These are phyloP conservation scores for Laupala kohalensis DNA, from an alignment of 1,140 invertebrate genomes.

Conservation along the genomic window DNA sequence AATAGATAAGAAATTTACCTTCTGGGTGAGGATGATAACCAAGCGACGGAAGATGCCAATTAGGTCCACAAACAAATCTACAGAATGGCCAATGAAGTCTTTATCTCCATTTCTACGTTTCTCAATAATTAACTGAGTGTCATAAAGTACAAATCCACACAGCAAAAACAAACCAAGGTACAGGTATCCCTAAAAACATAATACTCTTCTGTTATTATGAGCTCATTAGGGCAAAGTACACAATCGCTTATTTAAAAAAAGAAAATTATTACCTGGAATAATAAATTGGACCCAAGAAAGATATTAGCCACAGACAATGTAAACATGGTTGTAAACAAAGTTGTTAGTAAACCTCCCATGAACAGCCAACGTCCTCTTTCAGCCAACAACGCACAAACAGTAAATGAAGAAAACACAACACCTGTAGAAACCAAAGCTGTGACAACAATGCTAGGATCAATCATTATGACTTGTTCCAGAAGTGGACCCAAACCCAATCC, in stretches of 20 bases:
- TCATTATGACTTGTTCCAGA: slow-evolving; percentile 54
- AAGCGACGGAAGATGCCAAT: slow-evolving; percentile 80
- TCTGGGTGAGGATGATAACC: slow-evolving; percentile 76
- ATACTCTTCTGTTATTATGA: background rate
- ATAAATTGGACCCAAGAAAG: slow-evolving; percentile 66
- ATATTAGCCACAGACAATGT: slow-evolving; percentile 68
- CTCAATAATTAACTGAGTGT: slow-evolving; percentile 91
- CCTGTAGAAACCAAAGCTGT: slow-evolving; percentile 77
- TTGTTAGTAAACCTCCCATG: slow-evolving; percentile 68
- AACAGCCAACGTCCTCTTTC: slow-evolving; percentile 76
- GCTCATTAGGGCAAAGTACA: too few relatives aligned
- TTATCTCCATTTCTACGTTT: slow-evolving; percentile 78
- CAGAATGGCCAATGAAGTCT: slow-evolving; percentile 81
- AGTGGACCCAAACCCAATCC: slow-evolving; percentile 72
- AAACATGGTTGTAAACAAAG: slow-evolving; percentile 62
- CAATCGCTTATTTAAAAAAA: background rate
- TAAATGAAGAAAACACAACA: slow-evolving; percentile 83
- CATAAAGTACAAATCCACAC: slow-evolving; percentile 89
- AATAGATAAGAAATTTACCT: slow-evolving; percentile 46
- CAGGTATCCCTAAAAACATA: slow-evolving; percentile 49
- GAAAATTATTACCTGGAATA: slow-evolving; percentile 53
- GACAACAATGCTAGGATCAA: slow-evolving; percentile 76
- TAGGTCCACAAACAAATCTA: slow-evolving; percentile 87
- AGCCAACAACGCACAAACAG: slow-evolving; percentile 69
- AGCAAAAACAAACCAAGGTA: slow-evolving; percentile 80